Percentiles rank a stretch among this genome's conserved stretches.
phyloP scores from a whole-genome alignment of 2,888 invertebrate species.

The Ochropleura plecta region DNA sequence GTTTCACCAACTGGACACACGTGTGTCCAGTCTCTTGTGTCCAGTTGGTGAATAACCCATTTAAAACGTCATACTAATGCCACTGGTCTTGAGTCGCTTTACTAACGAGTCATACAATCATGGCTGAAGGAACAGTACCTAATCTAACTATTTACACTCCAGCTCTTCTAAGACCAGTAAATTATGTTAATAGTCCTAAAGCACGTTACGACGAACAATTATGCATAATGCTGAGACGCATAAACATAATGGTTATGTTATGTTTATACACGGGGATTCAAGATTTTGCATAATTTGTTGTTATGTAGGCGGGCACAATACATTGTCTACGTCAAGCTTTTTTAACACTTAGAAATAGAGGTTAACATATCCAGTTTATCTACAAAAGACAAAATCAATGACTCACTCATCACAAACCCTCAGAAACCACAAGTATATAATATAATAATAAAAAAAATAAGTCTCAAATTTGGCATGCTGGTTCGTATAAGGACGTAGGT shows the following conservation, averaged over 20 bases:
- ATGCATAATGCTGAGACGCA: slow-evolving; percentile 47
- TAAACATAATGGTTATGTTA: slow-evolving; percentile 33
- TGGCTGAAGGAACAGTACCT: slow-evolving; percentile 16
- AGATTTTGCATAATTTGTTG: slow-evolving; percentile 31
- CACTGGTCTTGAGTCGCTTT: slow-evolving; percentile 12
- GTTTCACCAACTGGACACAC: too few species aligned
- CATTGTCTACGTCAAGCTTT: neutral
- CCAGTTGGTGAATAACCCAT: too few species aligned
- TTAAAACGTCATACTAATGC: too few species aligned
- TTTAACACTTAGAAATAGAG: too few species aligned
- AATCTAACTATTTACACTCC: slow-evolving; percentile 23
- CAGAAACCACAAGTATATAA: too few species aligned
- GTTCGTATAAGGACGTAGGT: too few species aligned
- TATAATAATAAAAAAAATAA: too few species aligned
- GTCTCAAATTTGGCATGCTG: too few species aligned
- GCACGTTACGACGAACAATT: slow-evolving; percentile 25
- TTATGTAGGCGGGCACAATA: slow-evolving; percentile 19
- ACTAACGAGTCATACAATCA: slow-evolving; percentile 27
- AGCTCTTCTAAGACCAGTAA: slow-evolving; percentile 23
- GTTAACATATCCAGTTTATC: too few species aligned
- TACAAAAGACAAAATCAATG: too few species aligned
- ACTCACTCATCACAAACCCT: too few species aligned
- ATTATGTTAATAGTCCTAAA: slow-evolving; percentile 43
- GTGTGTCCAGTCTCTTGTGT: too few species aligned
- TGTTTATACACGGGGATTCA: slow-evolving; percentile 34